Evolutionary conservation across 2,113 vertebrate genomes (phyloP), one percentile per base, ranked within the genome.

Genomic region (Callipepla californica): DNA sequence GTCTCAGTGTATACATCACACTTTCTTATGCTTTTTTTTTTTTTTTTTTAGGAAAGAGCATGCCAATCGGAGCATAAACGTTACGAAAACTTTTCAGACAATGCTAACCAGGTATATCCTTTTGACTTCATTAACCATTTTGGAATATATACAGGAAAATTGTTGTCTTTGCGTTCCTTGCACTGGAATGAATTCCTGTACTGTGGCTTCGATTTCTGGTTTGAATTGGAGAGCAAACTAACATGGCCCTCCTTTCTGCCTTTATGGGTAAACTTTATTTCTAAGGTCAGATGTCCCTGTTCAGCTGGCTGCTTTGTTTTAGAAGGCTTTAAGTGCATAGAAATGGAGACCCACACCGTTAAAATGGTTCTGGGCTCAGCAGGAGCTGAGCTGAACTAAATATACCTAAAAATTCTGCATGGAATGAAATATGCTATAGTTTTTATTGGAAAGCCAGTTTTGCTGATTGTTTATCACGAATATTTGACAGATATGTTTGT

Each of bases 31-130:
- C 15, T 75, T 82, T 4, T 50, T 50, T 50, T 7, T 50, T n/a
- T n/a, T n/a, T n/a, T n/a, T n/a, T n/a, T 92, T 66, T 89, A 99
- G 99, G 98, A 99, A 40, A 96, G 96, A 95, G 97, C 93, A 51
- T 98, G 97, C 70, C 99, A 99, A 47, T 98, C 98, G 3, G 98
- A 99, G 65, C 98, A 99, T 81, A 98, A 98, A 68, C 98, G 98
- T 21, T 96, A 97, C 92, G 94, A 96, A 86, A 97, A 67, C 68
- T 99, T 99, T 96, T 98, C 98, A 77, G 96, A 95, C 15, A 98
- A 96, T 36, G 98, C 98, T 85, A 99, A 98, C 96, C 98, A 99
- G 98, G 99, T 99, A 96, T 93, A 69, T 55, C 2, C 47, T n/a
- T n/a, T n/a, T n/a, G n/a, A n/a, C n/a, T n/a, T n/a, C n/a, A 28